Base-by-base conservation (phyloP, 2,113 vertebrate species). In the Polypterus senegalus region DNA sequence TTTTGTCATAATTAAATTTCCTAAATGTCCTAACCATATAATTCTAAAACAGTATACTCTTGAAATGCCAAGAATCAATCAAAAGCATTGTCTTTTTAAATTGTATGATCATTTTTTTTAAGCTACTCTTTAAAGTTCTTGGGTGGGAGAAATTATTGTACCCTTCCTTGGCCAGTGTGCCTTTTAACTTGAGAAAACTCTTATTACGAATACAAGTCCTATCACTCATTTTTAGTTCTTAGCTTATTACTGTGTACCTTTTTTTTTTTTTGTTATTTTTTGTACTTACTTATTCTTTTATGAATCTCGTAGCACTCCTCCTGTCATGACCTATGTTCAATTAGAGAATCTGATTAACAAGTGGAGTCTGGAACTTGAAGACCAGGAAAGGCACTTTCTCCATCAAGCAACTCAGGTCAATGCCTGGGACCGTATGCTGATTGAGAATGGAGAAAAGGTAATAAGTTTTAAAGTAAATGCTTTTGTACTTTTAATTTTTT, bases 361-460 rank as follows among this genome's bases (percentile, higher is more conserved):
- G 75, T 98, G 96, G 96, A 97, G 96, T 70, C 83, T 97, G 56
- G 96, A 98, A 62, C 81, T 98, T 46, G 94, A 98, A 66, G 96
- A 97, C 70, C 94, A 98, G 61, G 96, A 98, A 73, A 89, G 94
- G 58, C 91, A 97, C 66, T 98, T 98, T 77, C 78, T 98, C 1
- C 92, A 94, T 65, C 94, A 98, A 60, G 94, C 94, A 0, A 98
- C 96, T 0, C 94, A 98, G 70, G 94, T 97, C 69, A 98, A 98
- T 0, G 93, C 92, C 64, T 98, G 95, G 95, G 94, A 98, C 80
- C 82, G 68, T 43, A 93, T 67, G 1, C 73, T 97, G 56, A 91
- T 97, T 9, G 92, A 95, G 73, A 98, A 98, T 0, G 96, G 93
- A 0, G 96, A 98, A 75, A 97, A 91, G 81, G 86, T 89, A 57